A percentile compares a stretch with the other conserved stretches of the same genome.
These are phyloP conservation scores for Pseudomugil tenellus DNA, from an alignment of 2,797 vertebrate species.

Conservation along the genomic window DNA sequence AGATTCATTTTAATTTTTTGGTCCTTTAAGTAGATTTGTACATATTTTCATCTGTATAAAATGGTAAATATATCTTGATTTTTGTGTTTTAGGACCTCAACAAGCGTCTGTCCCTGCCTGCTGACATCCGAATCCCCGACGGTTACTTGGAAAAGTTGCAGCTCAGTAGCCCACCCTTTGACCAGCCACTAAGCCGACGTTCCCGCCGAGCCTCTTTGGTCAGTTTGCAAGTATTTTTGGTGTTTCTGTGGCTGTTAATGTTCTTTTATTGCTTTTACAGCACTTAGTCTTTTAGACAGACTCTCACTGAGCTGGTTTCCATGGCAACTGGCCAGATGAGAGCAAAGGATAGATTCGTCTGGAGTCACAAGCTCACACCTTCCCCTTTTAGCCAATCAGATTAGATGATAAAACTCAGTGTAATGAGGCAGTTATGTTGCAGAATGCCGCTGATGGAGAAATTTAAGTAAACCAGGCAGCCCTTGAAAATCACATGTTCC, in stretches of 20 bases:
- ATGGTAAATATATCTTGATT: background rate
- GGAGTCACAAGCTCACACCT: conserved; percentile 30
- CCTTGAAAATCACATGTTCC: background rate
- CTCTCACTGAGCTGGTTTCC: conserved; percentile 52
- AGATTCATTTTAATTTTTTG: background rate
- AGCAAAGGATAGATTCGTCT: conserved; percentile 39
- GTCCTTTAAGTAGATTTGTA: background rate
- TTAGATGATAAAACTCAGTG: conserved; percentile 27
- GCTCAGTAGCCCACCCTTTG: conserved; percentile 93
- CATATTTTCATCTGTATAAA: background rate
- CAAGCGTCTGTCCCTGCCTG: conserved; percentile 95
- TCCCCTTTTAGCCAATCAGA: conserved; percentile 35
- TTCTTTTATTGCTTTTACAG: conserved; percentile 38
- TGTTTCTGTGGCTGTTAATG: conserved; percentile 17
- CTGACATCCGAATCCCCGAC: conserved; percentile 97
- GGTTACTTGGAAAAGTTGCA: conserved; percentile 97
- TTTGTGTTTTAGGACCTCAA: conserved; percentile 88
- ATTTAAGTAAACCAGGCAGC: background rate
- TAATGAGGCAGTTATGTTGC: conserved; percentile 6
- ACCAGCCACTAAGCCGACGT: conserved; percentile 93
- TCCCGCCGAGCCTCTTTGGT: conserved; percentile 78
- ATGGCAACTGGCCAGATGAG: conserved; percentile 55
- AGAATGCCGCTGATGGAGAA: background rate
- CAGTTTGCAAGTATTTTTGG: conserved; percentile 19
- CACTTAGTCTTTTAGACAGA: conserved; percentile 14